Base-by-base conservation (phyloP, 1,140 invertebrate genomes). In the Drosophila subobscura region DNA sequence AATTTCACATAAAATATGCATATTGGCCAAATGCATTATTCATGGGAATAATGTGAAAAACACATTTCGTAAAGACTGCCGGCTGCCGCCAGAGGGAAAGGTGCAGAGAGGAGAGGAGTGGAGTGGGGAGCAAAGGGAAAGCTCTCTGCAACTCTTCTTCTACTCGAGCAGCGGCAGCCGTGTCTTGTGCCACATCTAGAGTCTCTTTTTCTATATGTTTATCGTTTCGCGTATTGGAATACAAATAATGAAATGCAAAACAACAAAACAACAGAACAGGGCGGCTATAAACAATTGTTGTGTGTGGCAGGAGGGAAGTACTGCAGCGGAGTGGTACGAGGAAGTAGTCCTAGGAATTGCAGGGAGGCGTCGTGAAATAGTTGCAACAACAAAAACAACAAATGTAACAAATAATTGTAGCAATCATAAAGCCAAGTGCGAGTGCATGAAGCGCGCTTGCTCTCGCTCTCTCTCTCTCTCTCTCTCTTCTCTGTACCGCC, bases 1-100 rank as follows among this genome's bases (percentile, higher is more conserved):
- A 89, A 89, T 79, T 88, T 89, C 83, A 89, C 79, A 88, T 88
- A 88, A 88, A 88, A 88, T 88, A 89, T 88, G 83, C 83, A 88
- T 88, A 89, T 88, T 88, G 86, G 84, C 84, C 67, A 53, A 79
- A 88, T 88, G 83, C 78, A 88, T 88, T 88, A 88, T 88, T 88
- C 83, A 88, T 88, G 83, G 73, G 77, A 88, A 89, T 88, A 88
- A 88, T 88, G 83, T 89, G 83, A 81, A 86, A 86, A 86, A 88
- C 83, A 88, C 81, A 86, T 81, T 86, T 86, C 78, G 80, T 37
- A 37, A 37, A 37, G 10, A 27, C 33, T 4, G 10, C 20, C 49
- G 10, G 6, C 33, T 4, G 10, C 20, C 49, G 56, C 42, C 33
- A 37, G 37, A 47, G 51, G 12, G 54, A 37, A 20, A 12, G 20